Conservation (phyloP, 2,888 invertebrate genomes). For the Sarcophaga rosellei region DNA sequence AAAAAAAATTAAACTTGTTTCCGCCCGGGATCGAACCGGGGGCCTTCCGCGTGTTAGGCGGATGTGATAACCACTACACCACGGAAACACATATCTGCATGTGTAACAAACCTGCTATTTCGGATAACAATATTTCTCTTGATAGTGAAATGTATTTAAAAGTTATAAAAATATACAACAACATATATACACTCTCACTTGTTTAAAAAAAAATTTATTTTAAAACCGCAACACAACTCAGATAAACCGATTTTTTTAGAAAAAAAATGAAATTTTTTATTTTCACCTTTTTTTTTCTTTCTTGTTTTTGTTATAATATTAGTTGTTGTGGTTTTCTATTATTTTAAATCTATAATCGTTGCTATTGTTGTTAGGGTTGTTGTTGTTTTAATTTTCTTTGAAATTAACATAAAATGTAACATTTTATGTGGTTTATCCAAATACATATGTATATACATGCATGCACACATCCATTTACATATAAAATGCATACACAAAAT, state of each 20-base stretch:
- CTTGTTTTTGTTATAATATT: background rate
- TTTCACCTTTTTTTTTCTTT: background rate
- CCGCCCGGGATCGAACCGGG: slow-evolving; percentile 80
- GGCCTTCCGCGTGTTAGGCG: slow-evolving; percentile 82
- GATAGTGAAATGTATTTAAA: too few relatives aligned
- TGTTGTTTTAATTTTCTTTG: background rate
- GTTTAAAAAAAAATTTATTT: background rate
- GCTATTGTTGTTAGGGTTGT: background rate
- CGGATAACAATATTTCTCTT: too few relatives aligned
- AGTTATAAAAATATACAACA: too few relatives aligned
- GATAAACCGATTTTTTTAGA: background rate
- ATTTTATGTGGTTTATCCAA: slow-evolving; percentile 18
- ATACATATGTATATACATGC: background rate
- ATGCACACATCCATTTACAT: background rate
- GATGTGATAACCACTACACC: slow-evolving; percentile 82
- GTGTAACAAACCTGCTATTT: too few relatives aligned
- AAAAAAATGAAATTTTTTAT: too few relatives aligned
- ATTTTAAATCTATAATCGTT: background rate
- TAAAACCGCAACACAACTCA: background rate
- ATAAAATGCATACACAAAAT: background rate
- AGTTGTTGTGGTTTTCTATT: background rate
- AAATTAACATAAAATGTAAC: slow-evolving; percentile 10
- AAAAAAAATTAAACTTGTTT: slow-evolving; percentile 21
- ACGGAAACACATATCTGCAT: slow-evolving; percentile 75
- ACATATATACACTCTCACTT: background rate